phyloP scores from a whole-genome alignment of 2,888 invertebrate genomes.

The Xanthorhoe designata region DNA sequence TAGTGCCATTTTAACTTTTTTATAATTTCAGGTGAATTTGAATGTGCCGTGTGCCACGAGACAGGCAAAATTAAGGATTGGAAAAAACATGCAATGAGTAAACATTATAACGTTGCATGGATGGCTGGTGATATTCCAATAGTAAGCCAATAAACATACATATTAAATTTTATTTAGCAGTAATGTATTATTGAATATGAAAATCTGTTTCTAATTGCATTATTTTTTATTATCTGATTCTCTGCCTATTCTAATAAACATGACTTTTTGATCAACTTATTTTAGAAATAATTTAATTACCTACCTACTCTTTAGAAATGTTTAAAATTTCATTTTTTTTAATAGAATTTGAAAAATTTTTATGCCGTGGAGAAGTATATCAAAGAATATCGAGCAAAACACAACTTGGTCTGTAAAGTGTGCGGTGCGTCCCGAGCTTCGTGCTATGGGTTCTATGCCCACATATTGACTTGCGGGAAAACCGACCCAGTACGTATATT shows the following conservation, averaged over 20 bases:
- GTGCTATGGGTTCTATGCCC: conserved; percentile 86
- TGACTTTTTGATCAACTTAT: no score
- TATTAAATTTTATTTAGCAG: no score
- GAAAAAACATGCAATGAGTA: conserved; percentile 59
- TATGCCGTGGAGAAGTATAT: conserved; percentile 76
- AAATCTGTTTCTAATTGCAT: no score
- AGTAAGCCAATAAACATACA: conserved; percentile 52
- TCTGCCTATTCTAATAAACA: no score
- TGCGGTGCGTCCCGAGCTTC: conserved; percentile 83
- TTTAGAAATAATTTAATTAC: no score
- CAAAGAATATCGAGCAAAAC: conserved; percentile 68
- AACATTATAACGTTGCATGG: conserved; percentile 73
- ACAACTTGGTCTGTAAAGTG: conserved; percentile 81
- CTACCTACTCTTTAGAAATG: neutral
- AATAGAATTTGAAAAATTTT: conserved; percentile 83
- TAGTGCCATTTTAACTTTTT: neutral
- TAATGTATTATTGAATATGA: no score
- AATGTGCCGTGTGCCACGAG: conserved; percentile 63
- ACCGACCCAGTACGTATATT: conserved; percentile 13
- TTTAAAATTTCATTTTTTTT: conserved; percentile 41
- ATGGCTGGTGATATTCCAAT: conserved; percentile 61
- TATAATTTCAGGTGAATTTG: conserved; percentile 42
- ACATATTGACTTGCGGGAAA: conserved; percentile 86
- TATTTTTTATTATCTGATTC: no score
- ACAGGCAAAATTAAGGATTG: conserved; percentile 52